Base-by-base conservation (phyloP, 2,113 vertebrate species). In the Sialia sialis region DNA sequence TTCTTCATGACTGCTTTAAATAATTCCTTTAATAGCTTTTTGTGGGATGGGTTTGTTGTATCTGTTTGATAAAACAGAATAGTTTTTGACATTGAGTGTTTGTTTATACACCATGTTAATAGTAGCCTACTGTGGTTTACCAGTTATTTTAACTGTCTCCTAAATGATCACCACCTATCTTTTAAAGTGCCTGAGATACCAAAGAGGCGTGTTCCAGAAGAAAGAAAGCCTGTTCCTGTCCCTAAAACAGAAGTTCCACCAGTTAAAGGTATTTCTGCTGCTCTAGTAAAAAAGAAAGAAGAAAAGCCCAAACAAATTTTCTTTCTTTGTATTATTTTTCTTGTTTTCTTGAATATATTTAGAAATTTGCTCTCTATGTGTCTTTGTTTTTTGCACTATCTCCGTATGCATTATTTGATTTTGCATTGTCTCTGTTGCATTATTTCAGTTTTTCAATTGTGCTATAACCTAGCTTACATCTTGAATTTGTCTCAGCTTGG, bases 131-230 rank as follows among this genome's bases (percentile, higher is more conserved):
- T 70, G 12, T 73, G 20, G n/a, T 90, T 67, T 81, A 8, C 26
- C 43, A 83, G 4, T 39, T 80, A 60, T 79, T 81, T 73, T 78
- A 84, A 55, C 59, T 32, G 19, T 36, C 30, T 80, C 13, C 66
- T 97, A 94, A 95, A 76, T 64, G 22, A 84, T 56, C 43, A 80
- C 48, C 29, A 73, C 56, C 30, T 93, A 12, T 97, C 75, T 97
- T 98, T 97, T 97, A 70, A 98, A 98, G 97, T 97, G 67, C 96
- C 97, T 56, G 97, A 98, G 74, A 91, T 96, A 79, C 97, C 97
- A 96, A 96, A 98, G 97, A 98, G 97, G 87, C 85, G 30, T 64
- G 73, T 97, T 67, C 89, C 96, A 88, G 98, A 98, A 97, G 97
- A 98, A 96, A 96, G 96, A 73, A 94, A 97, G 39, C 97, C 94